Conservation (phyloP, 2,888 invertebrate species). For the Macaria notata region DNA sequence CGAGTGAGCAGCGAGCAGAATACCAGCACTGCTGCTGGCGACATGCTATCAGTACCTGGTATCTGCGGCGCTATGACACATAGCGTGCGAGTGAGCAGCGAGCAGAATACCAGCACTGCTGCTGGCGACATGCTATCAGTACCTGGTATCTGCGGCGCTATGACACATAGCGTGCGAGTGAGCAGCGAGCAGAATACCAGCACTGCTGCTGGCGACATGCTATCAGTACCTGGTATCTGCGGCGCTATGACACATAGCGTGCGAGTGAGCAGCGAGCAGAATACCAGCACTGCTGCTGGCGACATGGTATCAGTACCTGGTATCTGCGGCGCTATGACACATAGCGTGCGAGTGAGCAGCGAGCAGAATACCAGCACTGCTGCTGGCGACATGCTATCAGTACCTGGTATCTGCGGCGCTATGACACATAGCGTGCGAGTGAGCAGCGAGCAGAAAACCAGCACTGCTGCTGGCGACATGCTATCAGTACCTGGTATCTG, state of each 20-base stretch:
- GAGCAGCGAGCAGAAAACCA: conserved; percentile 70
- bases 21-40: conserved; percentile 64
- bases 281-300: conserved; percentile 65
- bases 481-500: conserved; percentile 69
- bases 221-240: no score
- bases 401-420: no score
- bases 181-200: conserved; percentile 71
- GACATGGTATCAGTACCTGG: conserved; percentile 71
- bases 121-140: conserved; percentile 66
- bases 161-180: conserved; percentile 68
- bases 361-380: conserved; percentile 70
- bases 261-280: conserved; percentile 68
- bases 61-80: no score
- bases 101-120: conserved; percentile 67
- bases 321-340: conserved; percentile 73
- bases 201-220: conserved; percentile 68
- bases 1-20: conserved; percentile 71
- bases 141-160: conserved; percentile 75
- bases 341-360: conserved; percentile 66
- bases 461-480: conserved; percentile 67
- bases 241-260: conserved; percentile 72
- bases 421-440: conserved; percentile 69
- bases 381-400: conserved; percentile 70
- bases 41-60: conserved; percentile 73
- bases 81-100: conserved; percentile 66